Base-by-base conservation (phyloP, 2,888 invertebrate species). In the Campoplex capitator region DNA sequence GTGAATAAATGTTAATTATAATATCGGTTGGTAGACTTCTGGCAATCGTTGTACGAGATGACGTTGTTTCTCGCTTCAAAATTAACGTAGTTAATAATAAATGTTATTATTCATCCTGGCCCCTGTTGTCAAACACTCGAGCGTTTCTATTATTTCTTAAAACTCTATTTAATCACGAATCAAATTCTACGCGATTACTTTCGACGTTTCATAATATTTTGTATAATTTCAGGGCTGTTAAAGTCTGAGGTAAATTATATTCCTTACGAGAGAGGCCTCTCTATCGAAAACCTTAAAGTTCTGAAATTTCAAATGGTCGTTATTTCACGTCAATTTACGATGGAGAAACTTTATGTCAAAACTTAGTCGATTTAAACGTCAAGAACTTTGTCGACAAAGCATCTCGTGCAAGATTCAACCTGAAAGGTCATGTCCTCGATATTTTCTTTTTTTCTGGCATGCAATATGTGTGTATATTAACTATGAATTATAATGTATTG, bases 1-100 rank as follows among this genome's bases (percentile, higher is more conserved):
- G 93, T 93, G 93, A 93, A 88, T 93, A 92, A 92, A 91, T 91
- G 91, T 92, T 93, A 91, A 92, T 79, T 86, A 90, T 89, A 70
- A 76, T 79, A 83, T 82, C 75, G 42, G 77, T 81, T 38, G 77
- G 58, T 87, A 86, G 87, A 82, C 85, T 89, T 81, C 83, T 68
- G 88, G 56, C 83, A 68, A 78, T 70, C 73, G 82, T 87, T 88
- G 85, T 58, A 87, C 79, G 87, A 70, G 79, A 84, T 80, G 85
- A 86, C 87, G 85, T 87, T 23, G 23, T 23, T 23, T 88, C 86
- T 79, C 32, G 48, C 23, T 51, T 23, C 16, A 48, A 28, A 28
- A 48, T 51, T 48, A n/a, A 68, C 9, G 32, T 38, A 16, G 32
- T 16, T 32, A 32, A 11, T 1, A 68, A 45, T 48, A 2, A 58